phyloP scores from a whole-genome alignment of 2,797 vertebrate genomes.

The Eulemur mongoz region DNA sequence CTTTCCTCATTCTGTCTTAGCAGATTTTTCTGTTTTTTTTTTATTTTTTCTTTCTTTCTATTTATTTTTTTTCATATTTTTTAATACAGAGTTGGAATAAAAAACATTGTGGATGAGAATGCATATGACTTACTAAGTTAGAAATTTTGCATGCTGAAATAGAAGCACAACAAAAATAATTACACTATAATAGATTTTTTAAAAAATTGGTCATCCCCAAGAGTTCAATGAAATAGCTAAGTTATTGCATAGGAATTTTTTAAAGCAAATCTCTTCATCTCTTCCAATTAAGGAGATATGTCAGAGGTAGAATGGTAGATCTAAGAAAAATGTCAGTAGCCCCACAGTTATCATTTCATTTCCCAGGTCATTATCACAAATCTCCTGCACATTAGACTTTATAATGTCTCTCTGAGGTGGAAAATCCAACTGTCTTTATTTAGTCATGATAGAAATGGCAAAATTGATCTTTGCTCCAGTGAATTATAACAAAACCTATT shows the following conservation, averaged over 20 bases:
- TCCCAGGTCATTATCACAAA: slow-evolving; percentile 52
- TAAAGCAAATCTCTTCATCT: not conserved
- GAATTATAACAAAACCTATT: not conserved
- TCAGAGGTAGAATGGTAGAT: not conserved
- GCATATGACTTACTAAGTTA: not conserved
- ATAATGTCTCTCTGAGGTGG: not conserved
- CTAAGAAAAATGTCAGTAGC: slow-evolving; percentile 25
- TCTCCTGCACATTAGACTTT: not conserved
- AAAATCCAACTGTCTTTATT: slow-evolving; percentile 31
- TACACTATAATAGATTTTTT: not conserved
- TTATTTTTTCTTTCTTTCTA: no score
- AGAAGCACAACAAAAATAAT: not conserved
- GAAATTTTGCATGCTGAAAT: not conserved
- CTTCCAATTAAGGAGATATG: slow-evolving; percentile 39
- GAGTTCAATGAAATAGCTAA: not conserved
- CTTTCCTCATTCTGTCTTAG: not conserved
- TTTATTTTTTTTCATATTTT: not conserved
- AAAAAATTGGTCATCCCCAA: not conserved
- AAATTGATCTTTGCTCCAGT: not conserved
- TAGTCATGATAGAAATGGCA: not conserved
- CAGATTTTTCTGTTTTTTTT: not conserved
- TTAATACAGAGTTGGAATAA: not conserved
- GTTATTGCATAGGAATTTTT: not conserved
- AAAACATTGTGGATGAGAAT: not conserved
- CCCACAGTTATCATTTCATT: not conserved